A percentile compares a stretch with the other conserved stretches of the same genome.
These are phyloP conservation scores for Pangasius sanitwongsei DNA, from an alignment of 2,797 vertebrate genomes.

Conservation along the genomic window DNA sequence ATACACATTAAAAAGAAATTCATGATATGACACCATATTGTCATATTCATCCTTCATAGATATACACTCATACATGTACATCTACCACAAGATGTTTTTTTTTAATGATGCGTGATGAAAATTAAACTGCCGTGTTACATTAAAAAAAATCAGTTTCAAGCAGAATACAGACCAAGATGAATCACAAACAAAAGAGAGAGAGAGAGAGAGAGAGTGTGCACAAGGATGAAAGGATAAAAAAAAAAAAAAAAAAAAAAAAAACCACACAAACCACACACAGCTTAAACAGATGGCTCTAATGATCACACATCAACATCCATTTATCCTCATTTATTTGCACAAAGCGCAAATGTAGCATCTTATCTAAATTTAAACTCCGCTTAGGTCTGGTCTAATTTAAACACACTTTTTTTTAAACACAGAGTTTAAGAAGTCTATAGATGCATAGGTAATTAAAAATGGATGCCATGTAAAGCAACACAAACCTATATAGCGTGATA, in stretches of 20 bases:
- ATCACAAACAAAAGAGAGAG: neutral
- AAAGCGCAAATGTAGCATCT: neutral
- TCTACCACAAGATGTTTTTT: neutral
- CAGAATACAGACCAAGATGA: neutral
- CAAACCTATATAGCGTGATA: neutral
- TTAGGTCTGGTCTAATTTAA: neutral
- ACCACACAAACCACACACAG: neutral
- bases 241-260: neutral
- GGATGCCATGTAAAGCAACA: neutral
- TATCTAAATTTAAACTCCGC: neutral
- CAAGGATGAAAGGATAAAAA: neutral
- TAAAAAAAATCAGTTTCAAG: neutral
- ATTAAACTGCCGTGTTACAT: neutral
- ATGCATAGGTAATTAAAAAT: neutral
- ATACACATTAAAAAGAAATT: neutral
- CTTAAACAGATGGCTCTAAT: slow-evolving; percentile 12
- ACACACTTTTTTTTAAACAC: neutral
- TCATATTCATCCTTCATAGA: neutral
- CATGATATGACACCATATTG: neutral
- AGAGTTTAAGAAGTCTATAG: neutral
- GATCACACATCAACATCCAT: neutral
- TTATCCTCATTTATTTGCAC: neutral
- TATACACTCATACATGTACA: neutral
- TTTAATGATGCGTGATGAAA: neutral
- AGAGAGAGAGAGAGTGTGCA: neutral